Base-by-base conservation (phyloP, 2,888 invertebrate species). In the Rotaria sp. region DNA sequence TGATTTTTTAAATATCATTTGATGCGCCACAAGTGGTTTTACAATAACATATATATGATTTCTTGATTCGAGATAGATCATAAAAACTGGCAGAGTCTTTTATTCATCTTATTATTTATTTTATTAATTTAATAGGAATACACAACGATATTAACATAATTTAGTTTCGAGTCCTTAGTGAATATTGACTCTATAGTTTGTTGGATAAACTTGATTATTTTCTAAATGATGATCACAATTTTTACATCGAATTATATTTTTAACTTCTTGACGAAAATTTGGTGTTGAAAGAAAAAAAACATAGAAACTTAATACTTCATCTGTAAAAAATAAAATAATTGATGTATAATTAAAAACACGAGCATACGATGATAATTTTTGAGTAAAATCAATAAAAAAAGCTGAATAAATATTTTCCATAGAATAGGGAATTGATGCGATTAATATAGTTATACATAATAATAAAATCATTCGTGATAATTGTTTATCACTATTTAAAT, bases 211-310 rank as follows among this genome's bases (percentile, higher is more conserved):
- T 30, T 18, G 30, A 59, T 59, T 59, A 18, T 59, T 59, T 13
- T 1, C 8, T n/a, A 11, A 24, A n/a, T 11, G 4, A 8, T 3
- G 10, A 8, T 5, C 7, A 10, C 2, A 11, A 11, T 2, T n/a
- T 57, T 24, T 26, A 59, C 59, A n/a, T 13, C 2, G 18, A 1
- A n/a, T 8, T 30, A 59, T n/a, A 30, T 30, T 59, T n/a, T 59
- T 59, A 1, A 59, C 30, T 59, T 59, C n/a, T 30, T 13, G 30
- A 15, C 59, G 59, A 59, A 59, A 59, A 59, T 30, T 59, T 13
- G 30, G 15, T 59, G 59, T 59, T n/a, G n/a, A 59, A 30, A 59
- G 30, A 30, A 59, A 15, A 59, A 30, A 59, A n/a, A 59, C 30
- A n/a, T 59, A 59, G n/a, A 59, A 59, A 59, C 59, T 59, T 4